These are phyloP conservation scores for Oreonectes daqikongensis DNA, from an alignment of 2,797 vertebrate species.

Conservation along the genomic window DNA sequence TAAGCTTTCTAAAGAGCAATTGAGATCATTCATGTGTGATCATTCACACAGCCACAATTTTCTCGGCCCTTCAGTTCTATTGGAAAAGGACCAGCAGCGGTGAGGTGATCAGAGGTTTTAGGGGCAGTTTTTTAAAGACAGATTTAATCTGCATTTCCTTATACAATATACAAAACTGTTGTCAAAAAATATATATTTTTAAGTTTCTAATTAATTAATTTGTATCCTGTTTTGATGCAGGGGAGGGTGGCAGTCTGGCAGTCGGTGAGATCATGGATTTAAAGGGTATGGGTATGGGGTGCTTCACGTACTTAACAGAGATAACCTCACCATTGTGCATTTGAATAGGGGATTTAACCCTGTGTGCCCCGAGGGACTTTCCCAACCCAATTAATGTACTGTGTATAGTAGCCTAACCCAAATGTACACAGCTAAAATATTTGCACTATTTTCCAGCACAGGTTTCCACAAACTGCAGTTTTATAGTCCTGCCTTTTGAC, in stretches of 20 bases:
- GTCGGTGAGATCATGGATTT: neutral
- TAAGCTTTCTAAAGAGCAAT: constrained; percentile 17
- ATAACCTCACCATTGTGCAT: neutral
- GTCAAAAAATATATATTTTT: no score
- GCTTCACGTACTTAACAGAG: neutral
- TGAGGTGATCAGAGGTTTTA: constrained; percentile 27
- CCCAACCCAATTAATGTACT: constrained; percentile 12
- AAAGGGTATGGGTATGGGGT: neutral
- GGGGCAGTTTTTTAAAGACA: neutral
- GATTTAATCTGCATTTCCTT: constrained; percentile 11
- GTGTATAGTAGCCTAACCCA: neutral
- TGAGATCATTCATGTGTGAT: constrained; percentile 22
- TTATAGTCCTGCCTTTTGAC: neutral
- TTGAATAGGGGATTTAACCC: constrained; percentile 7
- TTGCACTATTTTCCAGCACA: neutral
- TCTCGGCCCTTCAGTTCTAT: constrained; percentile 16
- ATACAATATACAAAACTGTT: neutral
- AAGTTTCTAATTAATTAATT: no score
- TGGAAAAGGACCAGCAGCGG: neutral
- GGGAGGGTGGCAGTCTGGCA: no score
- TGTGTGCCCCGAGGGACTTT: neutral
- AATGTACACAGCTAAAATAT: neutral
- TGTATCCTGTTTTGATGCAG: neutral
- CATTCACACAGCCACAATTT: neutral
- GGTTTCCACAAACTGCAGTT: neutral